Evolutionary conservation across 2,888 invertebrate genomes (phyloP), one percentile per base, ranked within the genome.

Genomic region (Diarsia mendica): DNA sequence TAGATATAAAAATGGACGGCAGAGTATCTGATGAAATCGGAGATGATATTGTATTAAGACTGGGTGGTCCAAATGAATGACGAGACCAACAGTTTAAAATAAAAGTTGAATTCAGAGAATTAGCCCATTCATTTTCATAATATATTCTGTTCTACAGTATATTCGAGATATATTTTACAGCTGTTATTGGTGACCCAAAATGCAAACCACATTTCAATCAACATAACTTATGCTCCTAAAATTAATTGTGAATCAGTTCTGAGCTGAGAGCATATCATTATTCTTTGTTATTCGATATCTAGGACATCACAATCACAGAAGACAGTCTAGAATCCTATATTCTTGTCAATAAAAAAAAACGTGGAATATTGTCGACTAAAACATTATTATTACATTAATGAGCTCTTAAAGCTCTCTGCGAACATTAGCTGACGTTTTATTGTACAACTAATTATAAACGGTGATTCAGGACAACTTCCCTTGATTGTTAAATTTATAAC

Each of bases 401-500:
- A 68, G 72, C 39, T 73, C 58, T 73, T 67, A 67, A 39, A 63
- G 46, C 53, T 64, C 63, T 63, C 53, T 39, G 70, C 39, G 49
- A 65, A 75, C 72, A 72, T 83, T 70, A 71, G 66, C 70, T 78
- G 67, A 65, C 23, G 71, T 82, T 84, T 82, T 84, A 87, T 82
- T 82, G 70, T 75, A 77, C 67, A 73, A 79, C 79, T 87, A 87
- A 84, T 86, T 84, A 84, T 86, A 87, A 79, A 77, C 71, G n/a
- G 73, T 86, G 85, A 86, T 72, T 86, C 86, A 86, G 79, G 69
- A 77, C 48, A 65, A 79, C 79, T 84, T 81, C 83, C 75, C 80
- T 86, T 79, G 79, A 87, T 84, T 84, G 75, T 86, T 86, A 81
- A 79, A 78, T 84, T 84, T 86, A 79, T 83, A 82, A 84, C 86